phyloP scores from a whole-genome alignment of 2,113 vertebrate genomes.

The Prunella fulvescens region DNA sequence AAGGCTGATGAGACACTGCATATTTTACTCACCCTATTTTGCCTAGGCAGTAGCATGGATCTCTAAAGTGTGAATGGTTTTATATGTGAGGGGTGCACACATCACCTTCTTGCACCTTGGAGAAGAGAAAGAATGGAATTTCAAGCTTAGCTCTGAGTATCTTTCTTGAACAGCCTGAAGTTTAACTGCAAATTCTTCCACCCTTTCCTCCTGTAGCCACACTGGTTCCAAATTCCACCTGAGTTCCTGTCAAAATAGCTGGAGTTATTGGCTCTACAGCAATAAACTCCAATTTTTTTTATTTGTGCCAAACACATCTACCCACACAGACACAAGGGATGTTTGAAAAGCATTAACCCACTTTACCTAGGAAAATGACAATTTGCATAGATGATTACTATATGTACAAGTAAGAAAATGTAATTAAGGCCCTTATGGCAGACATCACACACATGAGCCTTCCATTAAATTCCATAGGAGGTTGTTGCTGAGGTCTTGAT shows the following conservation, averaged over 20 bases:
- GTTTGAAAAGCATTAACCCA: conserved; percentile 24
- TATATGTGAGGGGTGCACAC: background rate
- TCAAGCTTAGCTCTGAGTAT: background rate
- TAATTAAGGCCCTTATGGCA: conserved; percentile 9
- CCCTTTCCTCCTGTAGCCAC: background rate
- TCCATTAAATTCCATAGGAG: background rate
- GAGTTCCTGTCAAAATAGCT: background rate
- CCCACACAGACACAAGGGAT: background rate
- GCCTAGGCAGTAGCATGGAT: background rate
- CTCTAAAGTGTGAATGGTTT: background rate
- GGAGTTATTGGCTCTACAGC: background rate
- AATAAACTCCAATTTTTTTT: background rate
- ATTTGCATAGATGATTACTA: conserved; percentile 32
- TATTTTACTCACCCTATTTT: conserved; percentile 11
- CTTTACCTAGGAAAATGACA: background rate
- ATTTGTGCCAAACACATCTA: background rate
- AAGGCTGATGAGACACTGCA: background rate
- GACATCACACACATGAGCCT: background rate
- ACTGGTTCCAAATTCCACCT: background rate
- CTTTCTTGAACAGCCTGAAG: background rate
- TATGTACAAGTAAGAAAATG: conserved; percentile 11
- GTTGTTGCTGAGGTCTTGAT: background rate
- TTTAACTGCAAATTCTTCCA: background rate
- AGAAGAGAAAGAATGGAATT: background rate
- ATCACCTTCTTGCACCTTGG: background rate